Evolutionary conservation across 2,113 vertebrate genomes (phyloP).

Genomic region (Oriolus oriolus): DNA sequence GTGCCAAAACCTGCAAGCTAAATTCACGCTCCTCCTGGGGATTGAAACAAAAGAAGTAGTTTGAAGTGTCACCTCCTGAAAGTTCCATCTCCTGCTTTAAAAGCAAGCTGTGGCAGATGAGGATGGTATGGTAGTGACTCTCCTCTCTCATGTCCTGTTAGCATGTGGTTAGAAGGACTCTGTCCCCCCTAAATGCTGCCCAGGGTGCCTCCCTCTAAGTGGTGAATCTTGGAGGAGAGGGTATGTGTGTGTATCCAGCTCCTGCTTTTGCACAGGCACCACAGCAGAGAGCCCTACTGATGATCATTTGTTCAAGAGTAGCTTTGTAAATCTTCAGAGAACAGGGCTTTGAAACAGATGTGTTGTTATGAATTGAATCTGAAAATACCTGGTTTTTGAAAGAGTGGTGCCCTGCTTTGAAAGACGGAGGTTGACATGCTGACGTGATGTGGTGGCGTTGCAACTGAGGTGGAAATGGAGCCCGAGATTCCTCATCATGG

Average conservation of each 20-base stretch:
- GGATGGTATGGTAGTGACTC: not conserved
- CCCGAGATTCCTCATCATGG: fast-evolving
- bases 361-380: not conserved
- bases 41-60: not conserved
- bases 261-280: not conserved
- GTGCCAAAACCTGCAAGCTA: not conserved
- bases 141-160: not conserved
- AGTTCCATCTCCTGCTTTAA: not conserved
- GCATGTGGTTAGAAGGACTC: not conserved
- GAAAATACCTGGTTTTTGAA: not conserved
- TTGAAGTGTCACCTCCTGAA: not conserved
- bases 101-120: not conserved
- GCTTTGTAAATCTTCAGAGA: not conserved
- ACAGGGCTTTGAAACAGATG: not conserved
- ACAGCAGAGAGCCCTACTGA: not conserved
- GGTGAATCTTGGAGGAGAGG: not conserved
- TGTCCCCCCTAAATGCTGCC: not conserved
- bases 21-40: not conserved
- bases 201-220: not conserved
- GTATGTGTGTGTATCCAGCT: not conserved
- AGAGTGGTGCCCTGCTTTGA: not conserved
- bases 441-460: fast-evolving
- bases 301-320: not conserved
- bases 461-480: not conserved
- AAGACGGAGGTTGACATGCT: not conserved